Evolutionary conservation across 2,113 vertebrate species (phyloP), one percentile per base, ranked within the genome.

Genomic region (Felis chaus): DNA sequence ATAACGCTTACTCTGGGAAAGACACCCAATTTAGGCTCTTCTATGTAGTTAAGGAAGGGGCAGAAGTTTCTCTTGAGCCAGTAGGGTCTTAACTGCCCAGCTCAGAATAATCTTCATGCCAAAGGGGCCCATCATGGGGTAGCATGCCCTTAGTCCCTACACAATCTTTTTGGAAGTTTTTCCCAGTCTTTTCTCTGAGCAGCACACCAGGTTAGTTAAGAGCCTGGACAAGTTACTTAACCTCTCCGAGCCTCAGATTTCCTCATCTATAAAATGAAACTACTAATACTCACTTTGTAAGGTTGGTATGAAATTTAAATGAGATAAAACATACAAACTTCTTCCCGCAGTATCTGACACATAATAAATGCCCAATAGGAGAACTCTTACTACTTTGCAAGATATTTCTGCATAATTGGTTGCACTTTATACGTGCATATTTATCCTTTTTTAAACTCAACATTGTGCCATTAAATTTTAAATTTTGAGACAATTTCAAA

Each of bases 401-500:
- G 61, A 53, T 91, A 74, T 63, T 96, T 91, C 71, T 94, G 23
- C 27, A 27, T n/a, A 78, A 45, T 39, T 63, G 55, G 3, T 91
- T 69, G 91, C 63, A 39, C 31, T 85, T 89, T 50, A 50, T 50
- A 50, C 13, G 50, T 50, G 50, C 50, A 50, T 45, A 45, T 45
- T 45, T 45, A 45, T 45, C 8, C 45, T 45, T 45, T 82, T 84
- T 84, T 88, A 33, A 65, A 61, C 10, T 82, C 74, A 29, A 74
- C 8, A 85, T 50, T 33, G 1, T 79, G 36, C 57, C 31, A 36
- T 81, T 73, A 50, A 55, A 81, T 74, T 78, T 90, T 83, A 71
- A 89, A 90, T 71, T 81, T 65, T 94, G n/a, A 94, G 41, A 96
- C 57, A 14, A 81, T 57, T 79, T 92, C n/a, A 76, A 36, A 82